Percentiles rank a stretch among this genome's conserved stretches.
Evolutionary conservation across 1,140 invertebrate species (phyloP).

Genomic region (Trichonephila clavata): DNA sequence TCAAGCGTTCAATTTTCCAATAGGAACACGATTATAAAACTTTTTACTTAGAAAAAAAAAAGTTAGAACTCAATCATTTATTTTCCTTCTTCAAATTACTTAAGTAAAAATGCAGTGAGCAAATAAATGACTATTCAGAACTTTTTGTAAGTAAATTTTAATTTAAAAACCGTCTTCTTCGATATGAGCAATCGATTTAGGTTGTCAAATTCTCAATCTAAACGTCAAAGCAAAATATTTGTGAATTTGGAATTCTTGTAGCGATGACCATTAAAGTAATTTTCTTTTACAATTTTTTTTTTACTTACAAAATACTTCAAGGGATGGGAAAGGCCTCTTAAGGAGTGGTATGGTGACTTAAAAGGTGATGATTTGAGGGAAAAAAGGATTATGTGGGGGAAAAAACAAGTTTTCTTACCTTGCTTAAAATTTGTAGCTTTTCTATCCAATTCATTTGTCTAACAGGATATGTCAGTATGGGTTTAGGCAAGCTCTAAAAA

Average conservation of each 20-base stretch:
- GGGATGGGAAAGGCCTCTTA: no score
- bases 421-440: neutral
- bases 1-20: no score
- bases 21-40: no score
- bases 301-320: neutral
- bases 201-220: neutral
- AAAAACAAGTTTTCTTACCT: neutral
- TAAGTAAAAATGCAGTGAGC: no score
- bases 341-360: neutral
- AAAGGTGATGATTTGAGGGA: no score
- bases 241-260: neutral
- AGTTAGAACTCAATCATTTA: no score
- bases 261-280: neutral
- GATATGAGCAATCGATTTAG: neutral
- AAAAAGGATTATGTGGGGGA: neutral
- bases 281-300: neutral
- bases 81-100: no score
- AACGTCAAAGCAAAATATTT: neutral
- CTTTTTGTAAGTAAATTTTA: neutral
- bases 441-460: neutral
- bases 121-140: no score
- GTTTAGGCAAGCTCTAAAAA: neutral
- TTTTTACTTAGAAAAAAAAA: no score
- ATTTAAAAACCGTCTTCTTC: neutral
- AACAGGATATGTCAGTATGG: constrained; percentile 9